Conservation (phyloP, 2,888 invertebrate species). For the Norana najaformis region DNA sequence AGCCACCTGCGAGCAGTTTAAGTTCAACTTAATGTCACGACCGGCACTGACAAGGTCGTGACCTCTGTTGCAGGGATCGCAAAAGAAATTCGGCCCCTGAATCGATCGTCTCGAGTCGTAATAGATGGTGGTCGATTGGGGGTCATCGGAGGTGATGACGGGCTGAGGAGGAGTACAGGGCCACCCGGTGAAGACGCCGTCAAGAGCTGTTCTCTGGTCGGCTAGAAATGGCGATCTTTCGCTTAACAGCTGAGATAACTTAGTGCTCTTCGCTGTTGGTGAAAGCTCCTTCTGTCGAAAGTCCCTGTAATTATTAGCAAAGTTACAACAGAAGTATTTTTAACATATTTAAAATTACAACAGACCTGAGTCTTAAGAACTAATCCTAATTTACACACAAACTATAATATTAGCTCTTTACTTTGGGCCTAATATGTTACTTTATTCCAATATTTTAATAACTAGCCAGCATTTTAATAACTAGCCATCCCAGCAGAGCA, state of each 20-base stretch:
- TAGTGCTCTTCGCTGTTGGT: background rate
- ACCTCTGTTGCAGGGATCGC: conserved; percentile 15
- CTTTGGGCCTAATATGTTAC: too few relatives aligned
- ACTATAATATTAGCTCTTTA: too few relatives aligned
- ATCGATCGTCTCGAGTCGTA: background rate
- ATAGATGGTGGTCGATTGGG: background rate
- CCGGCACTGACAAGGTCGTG: background rate
- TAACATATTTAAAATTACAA: background rate
- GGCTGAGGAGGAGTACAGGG: conserved; percentile 1
- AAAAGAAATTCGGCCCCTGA: background rate
- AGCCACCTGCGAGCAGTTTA: background rate
- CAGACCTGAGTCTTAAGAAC: too few relatives aligned
- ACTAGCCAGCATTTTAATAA: too few relatives aligned
- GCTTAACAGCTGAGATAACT: background rate
- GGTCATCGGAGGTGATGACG: background rate
- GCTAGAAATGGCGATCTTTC: conserved; percentile 16
- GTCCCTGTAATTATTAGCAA: background rate
- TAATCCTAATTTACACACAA: too few relatives aligned
- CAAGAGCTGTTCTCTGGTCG: background rate
- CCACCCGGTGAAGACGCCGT: background rate
- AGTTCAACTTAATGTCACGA: background rate
- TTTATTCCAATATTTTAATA: too few relatives aligned
- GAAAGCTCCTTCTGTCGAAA: background rate
- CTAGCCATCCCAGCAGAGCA: too few relatives aligned
- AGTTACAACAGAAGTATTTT: background rate